Conservation (phyloP, 2,113 vertebrate species). For the Hippopotamus amphibius region DNA sequence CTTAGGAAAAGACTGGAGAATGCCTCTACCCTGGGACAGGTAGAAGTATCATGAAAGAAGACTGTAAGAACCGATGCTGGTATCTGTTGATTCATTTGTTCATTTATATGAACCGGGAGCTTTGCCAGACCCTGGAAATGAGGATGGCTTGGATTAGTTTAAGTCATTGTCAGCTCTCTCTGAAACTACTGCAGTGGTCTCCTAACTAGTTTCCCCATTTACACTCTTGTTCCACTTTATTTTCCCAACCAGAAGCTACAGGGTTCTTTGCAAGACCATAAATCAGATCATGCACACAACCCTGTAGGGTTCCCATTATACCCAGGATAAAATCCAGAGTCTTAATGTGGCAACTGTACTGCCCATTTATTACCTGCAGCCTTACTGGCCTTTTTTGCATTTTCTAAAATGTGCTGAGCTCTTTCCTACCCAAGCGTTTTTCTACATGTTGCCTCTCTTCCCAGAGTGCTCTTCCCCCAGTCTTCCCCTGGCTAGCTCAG, state of each 20-base stretch:
- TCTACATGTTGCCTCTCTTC: background rate
- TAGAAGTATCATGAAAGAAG: background rate
- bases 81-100: background rate
- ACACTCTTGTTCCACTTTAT: background rate
- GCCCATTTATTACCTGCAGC: background rate
- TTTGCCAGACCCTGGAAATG: background rate
- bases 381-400: background rate
- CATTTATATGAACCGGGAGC: background rate
- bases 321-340: background rate
- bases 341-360: background rate
- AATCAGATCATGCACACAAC: background rate
- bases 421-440: background rate
- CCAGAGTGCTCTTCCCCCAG: background rate
- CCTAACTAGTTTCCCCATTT: background rate
- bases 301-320: background rate
- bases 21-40: background rate
- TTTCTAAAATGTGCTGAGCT: background rate
- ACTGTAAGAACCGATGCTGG: background rate
- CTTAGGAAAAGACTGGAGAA: background rate
- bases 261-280: background rate
- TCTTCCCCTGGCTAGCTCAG: background rate
- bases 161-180: background rate
- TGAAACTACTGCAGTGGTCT: background rate
- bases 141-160: background rate
- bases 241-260: background rate